Evolutionary conservation across 2,888 invertebrate genomes (phyloP).

Genomic region (Carabus problematicus): DNA sequence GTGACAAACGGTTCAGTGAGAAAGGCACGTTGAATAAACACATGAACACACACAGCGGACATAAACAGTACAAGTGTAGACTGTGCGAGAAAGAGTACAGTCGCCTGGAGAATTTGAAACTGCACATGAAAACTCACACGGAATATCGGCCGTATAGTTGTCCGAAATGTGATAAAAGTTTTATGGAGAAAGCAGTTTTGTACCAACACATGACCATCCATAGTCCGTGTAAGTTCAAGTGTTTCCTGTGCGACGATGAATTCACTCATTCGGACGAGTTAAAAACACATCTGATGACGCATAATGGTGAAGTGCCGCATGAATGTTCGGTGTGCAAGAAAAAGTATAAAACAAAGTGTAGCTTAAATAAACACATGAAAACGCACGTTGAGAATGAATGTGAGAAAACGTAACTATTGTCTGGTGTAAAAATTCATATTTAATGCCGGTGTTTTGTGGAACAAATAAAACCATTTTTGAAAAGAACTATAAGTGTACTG

Average conservation of each 20-base stretch:
- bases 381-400: too few species aligned
- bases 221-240: neutral
- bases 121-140: neutral
- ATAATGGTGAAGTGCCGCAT: conserved; percentile 1
- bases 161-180: neutral
- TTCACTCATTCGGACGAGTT: neutral
- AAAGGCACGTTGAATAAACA: neutral
- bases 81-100: neutral
- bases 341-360: neutral
- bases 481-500: too few species aligned
- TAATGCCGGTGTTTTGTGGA: too few species aligned
- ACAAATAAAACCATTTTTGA: too few species aligned
- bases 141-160: neutral
- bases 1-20: neutral
- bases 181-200: neutral
- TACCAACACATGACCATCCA: neutral
- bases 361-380: neutral
- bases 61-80: neutral
- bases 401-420: too few species aligned
- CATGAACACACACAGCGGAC: neutral
- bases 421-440: too few species aligned
- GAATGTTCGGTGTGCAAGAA: neutral
- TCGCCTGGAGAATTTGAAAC: neutral
- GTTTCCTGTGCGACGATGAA: neutral
- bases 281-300: neutral